A percentile compares a stretch with the other conserved stretches of the same genome.
phyloP scores from a whole-genome alignment of 1,140 invertebrate genomes.

The Pemphigus obesinymphae region DNA sequence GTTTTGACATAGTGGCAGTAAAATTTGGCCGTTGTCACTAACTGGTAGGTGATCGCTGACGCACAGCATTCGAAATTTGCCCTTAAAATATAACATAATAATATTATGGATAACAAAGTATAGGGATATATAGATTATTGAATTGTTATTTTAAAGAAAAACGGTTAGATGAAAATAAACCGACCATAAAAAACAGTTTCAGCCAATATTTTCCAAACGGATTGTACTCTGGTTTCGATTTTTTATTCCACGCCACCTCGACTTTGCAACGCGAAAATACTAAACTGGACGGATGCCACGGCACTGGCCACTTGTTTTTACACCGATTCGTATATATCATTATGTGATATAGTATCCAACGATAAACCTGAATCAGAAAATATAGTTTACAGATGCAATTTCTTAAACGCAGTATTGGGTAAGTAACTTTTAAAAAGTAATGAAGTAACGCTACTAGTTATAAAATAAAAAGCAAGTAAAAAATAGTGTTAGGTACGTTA shows the following conservation, averaged over 20 bases:
- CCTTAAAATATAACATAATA: not conserved
- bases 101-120: not conserved
- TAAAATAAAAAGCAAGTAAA: too few relatives aligned
- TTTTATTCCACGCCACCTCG: conserved; percentile 11
- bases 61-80: conserved; percentile 23
- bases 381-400: too few relatives aligned
- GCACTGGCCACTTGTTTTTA: conserved; percentile 16
- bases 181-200: conserved; percentile 23
- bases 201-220: conserved; percentile 31
- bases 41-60: conserved; percentile 27
- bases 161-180: not conserved
- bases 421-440: too few relatives aligned
- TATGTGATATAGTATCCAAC: conserved; percentile 12
- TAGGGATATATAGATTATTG: not conserved
- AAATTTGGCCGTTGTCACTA: not conserved
- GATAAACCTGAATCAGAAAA: not conserved
- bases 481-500: too few relatives aligned
- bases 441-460: too few relatives aligned
- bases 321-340: not conserved
- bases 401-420: too few relatives aligned
- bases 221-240: not conserved
- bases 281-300: not conserved
- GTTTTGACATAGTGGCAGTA: conserved; percentile 8
- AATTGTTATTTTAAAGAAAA: not conserved
- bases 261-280: conserved; percentile 2